These are phyloP conservation scores for Rhinolophus sinicus DNA, from an alignment of 2,113 vertebrate genomes.

Conservation along the genomic window DNA sequence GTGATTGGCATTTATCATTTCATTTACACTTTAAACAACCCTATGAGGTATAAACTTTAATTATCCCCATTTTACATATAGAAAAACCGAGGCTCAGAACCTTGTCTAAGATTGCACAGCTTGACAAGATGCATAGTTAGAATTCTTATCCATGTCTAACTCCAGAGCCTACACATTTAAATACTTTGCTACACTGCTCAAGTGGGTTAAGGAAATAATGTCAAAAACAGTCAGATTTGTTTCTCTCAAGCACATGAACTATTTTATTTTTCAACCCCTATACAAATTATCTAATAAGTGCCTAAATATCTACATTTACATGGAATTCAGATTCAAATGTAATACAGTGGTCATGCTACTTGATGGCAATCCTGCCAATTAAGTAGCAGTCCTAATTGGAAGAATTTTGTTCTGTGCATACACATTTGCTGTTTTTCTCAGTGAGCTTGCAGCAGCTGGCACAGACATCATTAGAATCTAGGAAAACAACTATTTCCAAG, in stretches of 20 bases:
- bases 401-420: conserved; percentile 11
- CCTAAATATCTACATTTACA: conserved; percentile 5
- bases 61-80: not conserved
- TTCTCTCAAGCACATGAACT: conserved; percentile 20
- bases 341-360: not conserved
- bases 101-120: not conserved
- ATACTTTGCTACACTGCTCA: not conserved
- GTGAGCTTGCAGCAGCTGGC: conserved; percentile 54
- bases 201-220: conserved; percentile 15
- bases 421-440: conserved; percentile 39
- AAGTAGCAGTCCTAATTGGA: conserved; percentile 24
- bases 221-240: conserved; percentile 40
- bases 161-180: not conserved
- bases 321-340: conserved; percentile 9
- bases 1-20: not conserved
- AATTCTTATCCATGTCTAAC: not conserved
- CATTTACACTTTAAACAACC: conserved; percentile 28
- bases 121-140: not conserved
- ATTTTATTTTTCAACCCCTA: not conserved
- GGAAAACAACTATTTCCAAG: conserved; percentile 62
- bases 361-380: conserved; percentile 43
- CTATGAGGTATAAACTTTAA: not conserved
- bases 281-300: conserved; percentile 18
- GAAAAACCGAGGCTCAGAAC: not conserved
- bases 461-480: conserved; percentile 51